Evolutionary conservation across 1,140 invertebrate genomes (phyloP).

Genomic region (Saxidomus purpurata): DNA sequence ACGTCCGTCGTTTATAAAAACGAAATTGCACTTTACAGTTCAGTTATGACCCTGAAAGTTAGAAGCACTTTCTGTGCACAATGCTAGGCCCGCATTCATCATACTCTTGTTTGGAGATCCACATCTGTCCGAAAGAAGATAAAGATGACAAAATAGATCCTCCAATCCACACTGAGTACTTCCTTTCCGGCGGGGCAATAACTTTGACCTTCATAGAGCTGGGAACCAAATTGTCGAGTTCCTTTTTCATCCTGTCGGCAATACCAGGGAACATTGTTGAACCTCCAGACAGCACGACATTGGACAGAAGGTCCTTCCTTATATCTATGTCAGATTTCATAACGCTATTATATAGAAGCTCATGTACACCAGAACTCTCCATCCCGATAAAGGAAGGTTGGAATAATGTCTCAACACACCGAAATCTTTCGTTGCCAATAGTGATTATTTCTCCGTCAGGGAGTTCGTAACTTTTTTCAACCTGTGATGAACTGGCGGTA

Average conservation of each 20-base stretch:
- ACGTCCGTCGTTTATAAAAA: not conserved
- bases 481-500: slow-evolving; percentile 86
- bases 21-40: not conserved
- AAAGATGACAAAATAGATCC: slow-evolving; percentile 89
- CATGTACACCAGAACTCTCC: slow-evolving; percentile 77
- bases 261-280: slow-evolving; percentile 70
- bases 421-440: slow-evolving; percentile 92
- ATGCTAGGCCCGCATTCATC: slow-evolving; percentile 95
- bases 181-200: slow-evolving; percentile 85
- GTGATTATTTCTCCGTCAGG: slow-evolving; percentile 85
- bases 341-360: slow-evolving; percentile 95
- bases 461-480: slow-evolving; percentile 70
- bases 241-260: slow-evolving; percentile 41
- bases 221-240: slow-evolving; percentile 51
- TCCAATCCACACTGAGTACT: slow-evolving; percentile 82
- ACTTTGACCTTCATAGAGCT: slow-evolving; percentile 84
- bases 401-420: slow-evolving; percentile 90
- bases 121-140: slow-evolving; percentile 89
- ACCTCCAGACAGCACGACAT: slow-evolving; percentile 70
- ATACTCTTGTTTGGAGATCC: slow-evolving; percentile 91
- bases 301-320: slow-evolving; percentile 62
- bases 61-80: slow-evolving; percentile 91
- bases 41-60: slow-evolving; percentile 71
- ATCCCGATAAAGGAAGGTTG: slow-evolving; percentile 85
- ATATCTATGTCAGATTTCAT: slow-evolving; percentile 82